A percentile compares a stretch with the other conserved stretches of the same genome.
phyloP scores from a whole-genome alignment of 2,888 invertebrate species.

The Himalopsyche anomala region DNA sequence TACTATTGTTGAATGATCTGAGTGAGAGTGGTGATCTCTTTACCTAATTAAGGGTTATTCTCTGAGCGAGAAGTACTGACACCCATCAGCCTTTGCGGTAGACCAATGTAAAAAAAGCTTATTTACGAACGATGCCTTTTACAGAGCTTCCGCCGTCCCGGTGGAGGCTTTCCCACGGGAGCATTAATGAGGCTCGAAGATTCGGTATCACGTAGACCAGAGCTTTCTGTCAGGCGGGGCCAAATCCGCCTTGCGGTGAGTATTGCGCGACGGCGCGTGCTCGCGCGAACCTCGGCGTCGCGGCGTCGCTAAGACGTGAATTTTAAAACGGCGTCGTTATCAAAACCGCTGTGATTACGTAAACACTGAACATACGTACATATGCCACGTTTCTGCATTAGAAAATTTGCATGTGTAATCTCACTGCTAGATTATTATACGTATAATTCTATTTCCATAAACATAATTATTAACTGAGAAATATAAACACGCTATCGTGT shows the following conservation, averaged over 20 bases:
- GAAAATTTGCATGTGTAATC: slow-evolving; percentile 15
- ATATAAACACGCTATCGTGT: too few species aligned
- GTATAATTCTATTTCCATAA: neutral
- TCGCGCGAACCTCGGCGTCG: slow-evolving; percentile 35
- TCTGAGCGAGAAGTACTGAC: neutral
- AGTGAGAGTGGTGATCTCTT: neutral
- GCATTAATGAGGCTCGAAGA: slow-evolving; percentile 55
- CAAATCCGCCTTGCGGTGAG: slow-evolving; percentile 52
- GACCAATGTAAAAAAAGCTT: slow-evolving; percentile 30
- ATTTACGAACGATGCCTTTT: slow-evolving; percentile 38
- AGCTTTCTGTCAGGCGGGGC: slow-evolving; percentile 42
- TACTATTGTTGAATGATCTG: too few species aligned
- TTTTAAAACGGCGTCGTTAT: slow-evolving; percentile 33
- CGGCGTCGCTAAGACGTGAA: slow-evolving; percentile 29
- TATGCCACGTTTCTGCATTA: slow-evolving; percentile 6
- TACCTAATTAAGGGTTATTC: neutral
- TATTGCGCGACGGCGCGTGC: slow-evolving; percentile 8
- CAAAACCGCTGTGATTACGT: slow-evolving; percentile 37
- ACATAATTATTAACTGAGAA: too few species aligned
- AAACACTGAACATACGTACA: slow-evolving; percentile 4
- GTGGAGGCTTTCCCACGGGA: slow-evolving; percentile 27
- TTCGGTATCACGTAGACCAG: slow-evolving; percentile 54
- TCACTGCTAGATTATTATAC: neutral
- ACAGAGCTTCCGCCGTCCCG: neutral
- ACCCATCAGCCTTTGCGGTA: neutral